Base-by-base conservation (phyloP, 1,140 invertebrate species). In the Drosophila busckii region DNA sequence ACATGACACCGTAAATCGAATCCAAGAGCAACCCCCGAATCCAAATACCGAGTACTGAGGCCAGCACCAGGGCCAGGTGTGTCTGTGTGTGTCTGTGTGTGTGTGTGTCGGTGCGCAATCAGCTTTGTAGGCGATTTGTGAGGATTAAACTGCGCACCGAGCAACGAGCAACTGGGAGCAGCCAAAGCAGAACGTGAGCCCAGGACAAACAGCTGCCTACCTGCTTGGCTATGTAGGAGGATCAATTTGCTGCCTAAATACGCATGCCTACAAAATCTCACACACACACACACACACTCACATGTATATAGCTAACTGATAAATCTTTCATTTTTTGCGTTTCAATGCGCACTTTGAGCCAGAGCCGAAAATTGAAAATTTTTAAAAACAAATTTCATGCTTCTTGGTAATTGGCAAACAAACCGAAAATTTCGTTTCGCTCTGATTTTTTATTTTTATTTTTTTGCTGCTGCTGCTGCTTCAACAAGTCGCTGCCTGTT, bases 61-160 rank as follows among this genome's bases (percentile, higher is more conserved):
- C 52, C 52, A 48, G 65, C 26, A 28, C 37, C 15, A 64, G 46
- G 46, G 48, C 64, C 64, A 68, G 64, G n/a, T n/a, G n/a, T n/a
- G 75, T 78, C 71, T 78, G 66, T 58, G 53, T 53, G 67, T 78
- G 71, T 63, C 61, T 71, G 71, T 82, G 75, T 78, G 71, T 78
- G 66, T 58, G 53, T 53, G 67, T 78, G 71, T 63, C 61, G 71
- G 71, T 82, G 75, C 76, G 75, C 75, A 82, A 82, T 82, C 75
- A 82, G 75, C 75, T 82, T 82, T 82, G 75, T 82, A 82, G 75
- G 75, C 75, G 75, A 82, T 82, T 82, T 82, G 75, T 82, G 69
- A 82, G 75, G 75, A 82, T 82, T 82, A 82, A 82, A 82, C 69
- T 75, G 75, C 64, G 75, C 75, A 80, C 75, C 26, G 7, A 29